Conservation (phyloP, 2,113 vertebrate genomes). For the Tiliqua scincoides region DNA sequence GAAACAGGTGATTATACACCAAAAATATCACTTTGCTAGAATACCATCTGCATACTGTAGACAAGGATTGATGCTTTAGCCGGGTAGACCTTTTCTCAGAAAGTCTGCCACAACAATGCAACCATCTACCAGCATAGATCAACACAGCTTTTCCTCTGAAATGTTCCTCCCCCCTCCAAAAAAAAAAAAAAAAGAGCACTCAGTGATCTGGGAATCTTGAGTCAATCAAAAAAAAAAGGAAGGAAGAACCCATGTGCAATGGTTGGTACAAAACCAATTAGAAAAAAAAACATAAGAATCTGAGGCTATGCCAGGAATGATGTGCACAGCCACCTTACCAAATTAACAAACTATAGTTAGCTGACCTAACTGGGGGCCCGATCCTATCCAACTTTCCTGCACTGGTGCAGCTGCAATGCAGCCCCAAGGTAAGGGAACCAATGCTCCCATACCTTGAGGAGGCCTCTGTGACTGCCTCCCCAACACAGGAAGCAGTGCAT, state of each 20-base stretch:
- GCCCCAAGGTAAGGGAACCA: too few relatives aligned
- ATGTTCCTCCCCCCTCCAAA: too few relatives aligned
- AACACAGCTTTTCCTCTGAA: neutral
- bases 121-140: constrained; percentile 18
- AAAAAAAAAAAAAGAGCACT: constrained; percentile 5
- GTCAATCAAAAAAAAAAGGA: neutral
- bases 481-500: too few relatives aligned
- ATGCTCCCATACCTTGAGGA: too few relatives aligned
- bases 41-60: constrained; percentile 3
- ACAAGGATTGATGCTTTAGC: neutral
- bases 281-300: neutral
- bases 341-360: neutral
- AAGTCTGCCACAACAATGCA: constrained; percentile 32
- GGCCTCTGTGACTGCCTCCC: too few relatives aligned
- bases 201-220: neutral
- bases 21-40: constrained; percentile 1
- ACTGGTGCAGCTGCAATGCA: too few relatives aligned
- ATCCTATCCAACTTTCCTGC: too few relatives aligned
- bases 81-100: neutral
- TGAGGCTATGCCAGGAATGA: neutral
- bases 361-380: too few relatives aligned
- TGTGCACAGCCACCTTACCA: too few relatives aligned
- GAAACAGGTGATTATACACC: constrained; percentile 6
- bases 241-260: neutral
- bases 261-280: neutral